These are phyloP conservation scores for Hetaerina titia DNA, from an alignment of 2,888 invertebrate genomes.

Conservation along the genomic window DNA sequence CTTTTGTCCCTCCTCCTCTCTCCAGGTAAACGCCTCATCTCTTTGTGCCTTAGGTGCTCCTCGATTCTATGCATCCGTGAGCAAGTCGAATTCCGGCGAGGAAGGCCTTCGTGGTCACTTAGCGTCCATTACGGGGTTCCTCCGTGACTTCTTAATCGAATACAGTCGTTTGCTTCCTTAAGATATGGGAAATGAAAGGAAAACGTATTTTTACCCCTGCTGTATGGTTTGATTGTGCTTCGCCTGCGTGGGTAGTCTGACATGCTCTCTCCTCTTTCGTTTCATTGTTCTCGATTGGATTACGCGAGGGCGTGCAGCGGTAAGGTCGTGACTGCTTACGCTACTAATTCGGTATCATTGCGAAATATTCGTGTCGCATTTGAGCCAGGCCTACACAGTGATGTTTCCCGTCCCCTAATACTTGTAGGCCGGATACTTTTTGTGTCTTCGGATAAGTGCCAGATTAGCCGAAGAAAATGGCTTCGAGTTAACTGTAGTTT, in stretches of 20 bases:
- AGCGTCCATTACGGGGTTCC: background rate
- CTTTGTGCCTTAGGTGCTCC: background rate
- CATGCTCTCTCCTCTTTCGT: background rate
- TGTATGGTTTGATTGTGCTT: background rate
- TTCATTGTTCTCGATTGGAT: conserved; percentile 22
- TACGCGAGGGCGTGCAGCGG: background rate
- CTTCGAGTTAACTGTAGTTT: too few relatives aligned
- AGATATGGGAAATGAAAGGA: background rate
- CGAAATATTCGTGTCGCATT: background rate
- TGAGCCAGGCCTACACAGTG: background rate
- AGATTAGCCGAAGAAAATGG: too few relatives aligned
- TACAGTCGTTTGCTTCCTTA: background rate
- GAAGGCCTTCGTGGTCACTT: background rate
- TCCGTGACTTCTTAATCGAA: conserved; percentile 6
- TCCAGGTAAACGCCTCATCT: background rate
- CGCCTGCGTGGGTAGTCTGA: background rate
- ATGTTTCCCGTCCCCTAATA: background rate
- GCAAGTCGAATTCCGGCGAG: background rate
- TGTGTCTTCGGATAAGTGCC: background rate
- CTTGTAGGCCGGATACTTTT: background rate
- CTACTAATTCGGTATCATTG: background rate
- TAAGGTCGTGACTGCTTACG: background rate
- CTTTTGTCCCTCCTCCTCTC: background rate
- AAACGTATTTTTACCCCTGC: background rate
- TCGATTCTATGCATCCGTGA: background rate